Conservation (phyloP, 2,797 vertebrate species). For the Lutjanus campechanus region DNA sequence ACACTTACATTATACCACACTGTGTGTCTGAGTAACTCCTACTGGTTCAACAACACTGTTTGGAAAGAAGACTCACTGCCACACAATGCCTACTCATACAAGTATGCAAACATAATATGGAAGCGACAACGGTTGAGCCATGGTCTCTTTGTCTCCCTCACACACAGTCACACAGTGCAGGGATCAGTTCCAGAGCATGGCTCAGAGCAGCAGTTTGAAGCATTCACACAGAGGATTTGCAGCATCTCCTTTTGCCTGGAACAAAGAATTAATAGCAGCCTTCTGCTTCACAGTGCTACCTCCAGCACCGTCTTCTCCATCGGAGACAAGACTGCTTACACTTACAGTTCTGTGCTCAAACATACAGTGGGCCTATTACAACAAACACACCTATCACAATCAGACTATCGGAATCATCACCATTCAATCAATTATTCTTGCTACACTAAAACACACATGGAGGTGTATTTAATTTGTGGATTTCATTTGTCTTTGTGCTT, state of each 20-base stretch:
- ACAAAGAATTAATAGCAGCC: constrained; percentile 51
- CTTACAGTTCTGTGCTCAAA: background rate
- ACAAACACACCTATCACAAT: no score
- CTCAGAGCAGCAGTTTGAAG: constrained; percentile 69
- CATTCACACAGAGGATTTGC: constrained; percentile 78
- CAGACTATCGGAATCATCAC: no score
- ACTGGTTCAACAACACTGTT: background rate
- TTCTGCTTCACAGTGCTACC: constrained; percentile 29
- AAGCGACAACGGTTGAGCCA: background rate
- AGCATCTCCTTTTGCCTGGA: constrained; percentile 57
- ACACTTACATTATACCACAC: background rate
- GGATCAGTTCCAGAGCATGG: constrained; percentile 82
- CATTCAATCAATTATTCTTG: no score
- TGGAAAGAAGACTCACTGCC: background rate
- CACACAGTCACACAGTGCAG: constrained; percentile 43
- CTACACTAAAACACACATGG: no score
- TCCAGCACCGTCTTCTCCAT: background rate
- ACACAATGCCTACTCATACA: constrained; percentile 5
- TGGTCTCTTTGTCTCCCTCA: constrained; percentile 30
- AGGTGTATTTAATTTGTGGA: no score
- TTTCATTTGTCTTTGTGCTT: no score
- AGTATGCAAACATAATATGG: constrained; percentile 27
- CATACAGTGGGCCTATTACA: background rate
- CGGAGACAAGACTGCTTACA: background rate
- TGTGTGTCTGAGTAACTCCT: background rate